Evolutionary conservation across 2,888 invertebrate species (phyloP).

Genomic region (Acronicta psi): DNA sequence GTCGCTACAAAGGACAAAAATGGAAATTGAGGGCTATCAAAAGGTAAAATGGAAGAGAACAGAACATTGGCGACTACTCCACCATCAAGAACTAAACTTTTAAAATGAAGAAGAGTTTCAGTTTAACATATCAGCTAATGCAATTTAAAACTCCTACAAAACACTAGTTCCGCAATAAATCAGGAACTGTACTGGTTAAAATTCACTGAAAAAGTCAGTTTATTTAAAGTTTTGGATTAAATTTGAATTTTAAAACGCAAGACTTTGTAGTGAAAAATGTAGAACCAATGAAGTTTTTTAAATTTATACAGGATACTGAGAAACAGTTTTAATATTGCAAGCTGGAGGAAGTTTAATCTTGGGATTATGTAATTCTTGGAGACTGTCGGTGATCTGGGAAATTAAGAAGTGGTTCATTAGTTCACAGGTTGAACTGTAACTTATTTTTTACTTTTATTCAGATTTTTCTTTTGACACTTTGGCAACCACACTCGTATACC

Average conservation of each 20-base stretch:
- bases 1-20: no score
- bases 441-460: no score
- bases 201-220: constrained; percentile 38
- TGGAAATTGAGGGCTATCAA: no score
- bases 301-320: constrained; percentile 38
- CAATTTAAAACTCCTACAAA: constrained; percentile 33
- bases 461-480: no score
- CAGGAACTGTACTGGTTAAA: constrained; percentile 34
- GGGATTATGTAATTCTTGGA: constrained; percentile 36
- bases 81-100: no score
- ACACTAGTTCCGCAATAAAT: constrained; percentile 28
- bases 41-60: no score
- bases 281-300: constrained; percentile 42
- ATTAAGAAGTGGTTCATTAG: constrained; percentile 22
- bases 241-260: constrained; percentile 59
- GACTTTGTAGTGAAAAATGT: constrained; percentile 32
- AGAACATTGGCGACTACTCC: no score
- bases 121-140: constrained; percentile 19
- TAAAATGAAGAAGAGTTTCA: no score
- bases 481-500: no score
- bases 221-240: constrained; percentile 53
- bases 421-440: constrained; percentile 1
- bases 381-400: constrained; percentile 19
- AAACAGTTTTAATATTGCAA: constrained; percentile 39
- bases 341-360: constrained; percentile 29